Evolutionary conservation across 2,113 vertebrate species (phyloP).

Genomic region (Regulus satrapa): DNA sequence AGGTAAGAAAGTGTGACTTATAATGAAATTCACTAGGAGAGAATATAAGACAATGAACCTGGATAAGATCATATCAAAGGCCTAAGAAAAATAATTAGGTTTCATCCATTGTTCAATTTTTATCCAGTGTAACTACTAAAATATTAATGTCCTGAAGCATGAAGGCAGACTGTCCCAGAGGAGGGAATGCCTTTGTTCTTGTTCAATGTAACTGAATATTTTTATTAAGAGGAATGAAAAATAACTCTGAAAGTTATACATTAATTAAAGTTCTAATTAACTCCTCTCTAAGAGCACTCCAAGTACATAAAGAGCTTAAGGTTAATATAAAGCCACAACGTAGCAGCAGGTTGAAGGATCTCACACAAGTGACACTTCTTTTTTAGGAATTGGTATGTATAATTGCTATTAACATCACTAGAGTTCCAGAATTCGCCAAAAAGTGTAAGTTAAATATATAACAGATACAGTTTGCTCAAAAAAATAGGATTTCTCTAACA

Average conservation of each 20-base stretch:
- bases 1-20: conserved; percentile 1
- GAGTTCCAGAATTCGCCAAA: conserved; percentile 14
- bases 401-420: not conserved
- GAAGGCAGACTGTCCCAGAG: conserved; percentile 24
- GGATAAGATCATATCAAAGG: conserved; percentile 32
- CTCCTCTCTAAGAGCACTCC: not conserved
- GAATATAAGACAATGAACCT: conserved; percentile 37
- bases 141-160: conserved; percentile 50
- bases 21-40: conserved; percentile 10
- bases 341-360: not conserved
- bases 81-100: conserved; percentile 50
- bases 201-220: conserved; percentile 29
- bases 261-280: conserved; percentile 58
- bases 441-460: not conserved
- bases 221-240: conserved; percentile 58
- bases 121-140: conserved; percentile 31
- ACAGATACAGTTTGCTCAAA: not conserved
- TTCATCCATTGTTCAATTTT: conserved; percentile 40
- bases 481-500: conserved; percentile 47
- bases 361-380: not conserved
- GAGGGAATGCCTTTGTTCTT: conserved; percentile 41
- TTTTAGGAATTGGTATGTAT: not conserved
- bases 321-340: not conserved
- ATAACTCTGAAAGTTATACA: not conserved
- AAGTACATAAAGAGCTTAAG: not conserved